Conservation (phyloP, 1,140 invertebrate species). For the Hycleus phaleratus region DNA sequence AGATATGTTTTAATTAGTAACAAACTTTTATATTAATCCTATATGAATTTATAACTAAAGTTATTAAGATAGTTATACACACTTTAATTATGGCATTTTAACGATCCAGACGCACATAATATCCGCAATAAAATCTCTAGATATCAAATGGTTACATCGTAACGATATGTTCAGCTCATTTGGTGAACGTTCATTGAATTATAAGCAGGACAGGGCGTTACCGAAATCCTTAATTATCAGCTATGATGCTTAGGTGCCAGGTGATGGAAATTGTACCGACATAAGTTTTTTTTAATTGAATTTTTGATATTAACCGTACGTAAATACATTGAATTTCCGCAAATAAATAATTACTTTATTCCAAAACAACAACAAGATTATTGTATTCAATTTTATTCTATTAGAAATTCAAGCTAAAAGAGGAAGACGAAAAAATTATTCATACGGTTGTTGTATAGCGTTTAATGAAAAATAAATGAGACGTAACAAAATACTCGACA, state of each 20-base stretch:
- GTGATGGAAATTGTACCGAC: conserved; percentile 12
- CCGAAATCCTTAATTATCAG: conserved; percentile 10
- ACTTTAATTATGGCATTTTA: conserved; percentile 15
- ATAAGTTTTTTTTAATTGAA: conserved; percentile 18
- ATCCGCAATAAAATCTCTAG: conserved; percentile 14
- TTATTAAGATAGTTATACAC: conserved; percentile 10
- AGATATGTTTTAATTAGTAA: conserved; percentile 11
- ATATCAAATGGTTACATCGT: conserved; percentile 16
- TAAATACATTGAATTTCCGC: conserved; percentile 4
- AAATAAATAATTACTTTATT: neutral
- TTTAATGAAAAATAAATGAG: conserved; percentile 22
- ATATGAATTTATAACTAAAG: conserved; percentile 8
- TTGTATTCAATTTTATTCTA: no score
- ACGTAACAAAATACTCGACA: conserved; percentile 21
- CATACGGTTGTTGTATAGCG: no score
- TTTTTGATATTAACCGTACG: conserved; percentile 1
- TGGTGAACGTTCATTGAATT: conserved; percentile 12
- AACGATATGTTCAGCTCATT: conserved; percentile 9
- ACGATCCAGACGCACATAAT: conserved; percentile 13
- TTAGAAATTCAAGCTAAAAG: no score
- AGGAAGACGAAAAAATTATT: no score
- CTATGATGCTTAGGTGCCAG: neutral
- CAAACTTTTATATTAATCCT: conserved; percentile 13
- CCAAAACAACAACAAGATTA: no score
- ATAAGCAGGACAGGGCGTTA: conserved; percentile 12